A percentile compares a stretch with the other conserved stretches of the same genome.
Evolutionary conservation across 2,888 invertebrate genomes (phyloP).

Genomic region (Chromoteleia sp.): DNA sequence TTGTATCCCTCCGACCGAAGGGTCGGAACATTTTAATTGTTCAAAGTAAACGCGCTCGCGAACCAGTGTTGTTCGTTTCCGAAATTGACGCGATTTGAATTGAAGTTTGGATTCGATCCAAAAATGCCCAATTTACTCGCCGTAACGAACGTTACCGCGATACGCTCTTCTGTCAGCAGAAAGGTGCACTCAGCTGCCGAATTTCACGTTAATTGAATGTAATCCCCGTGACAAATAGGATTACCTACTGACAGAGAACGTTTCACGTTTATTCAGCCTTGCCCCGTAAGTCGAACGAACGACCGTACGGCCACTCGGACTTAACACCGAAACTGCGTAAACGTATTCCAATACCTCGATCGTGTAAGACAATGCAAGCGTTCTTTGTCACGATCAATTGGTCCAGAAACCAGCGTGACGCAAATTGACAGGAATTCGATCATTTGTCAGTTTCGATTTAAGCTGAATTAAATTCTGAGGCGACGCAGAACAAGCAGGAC

Average conservation of each 20-base stretch:
- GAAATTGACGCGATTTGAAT: too few species aligned
- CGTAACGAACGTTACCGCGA: not conserved
- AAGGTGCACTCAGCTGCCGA: conserved; percentile 51
- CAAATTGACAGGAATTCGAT: conserved; percentile 20
- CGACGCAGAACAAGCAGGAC: too few species aligned
- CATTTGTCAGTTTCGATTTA: conserved; percentile 4
- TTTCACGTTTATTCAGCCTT: conserved; percentile 28
- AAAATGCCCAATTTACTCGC: too few species aligned
- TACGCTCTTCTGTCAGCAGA: not conserved
- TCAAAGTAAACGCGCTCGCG: too few species aligned
- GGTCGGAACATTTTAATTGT: too few species aligned
- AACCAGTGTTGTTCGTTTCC: too few species aligned
- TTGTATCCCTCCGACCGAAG: too few species aligned
- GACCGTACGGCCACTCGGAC: conserved; percentile 26
- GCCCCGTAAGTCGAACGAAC: conserved; percentile 9
- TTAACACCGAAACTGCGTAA: conserved; percentile 11
- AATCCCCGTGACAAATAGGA: conserved; percentile 60
- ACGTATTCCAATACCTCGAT: too few species aligned
- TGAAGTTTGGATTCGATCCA: too few species aligned
- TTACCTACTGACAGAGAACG: conserved; percentile 33
- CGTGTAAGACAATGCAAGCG: conserved; percentile 25
- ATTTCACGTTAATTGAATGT: conserved; percentile 60
- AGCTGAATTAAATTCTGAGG: too few species aligned
- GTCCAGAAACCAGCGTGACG: not conserved
- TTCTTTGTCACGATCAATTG: conserved; percentile 11